These are phyloP conservation scores for Heliconius congener DNA, from an alignment of 1,140 invertebrate genomes.

Conservation along the genomic window DNA sequence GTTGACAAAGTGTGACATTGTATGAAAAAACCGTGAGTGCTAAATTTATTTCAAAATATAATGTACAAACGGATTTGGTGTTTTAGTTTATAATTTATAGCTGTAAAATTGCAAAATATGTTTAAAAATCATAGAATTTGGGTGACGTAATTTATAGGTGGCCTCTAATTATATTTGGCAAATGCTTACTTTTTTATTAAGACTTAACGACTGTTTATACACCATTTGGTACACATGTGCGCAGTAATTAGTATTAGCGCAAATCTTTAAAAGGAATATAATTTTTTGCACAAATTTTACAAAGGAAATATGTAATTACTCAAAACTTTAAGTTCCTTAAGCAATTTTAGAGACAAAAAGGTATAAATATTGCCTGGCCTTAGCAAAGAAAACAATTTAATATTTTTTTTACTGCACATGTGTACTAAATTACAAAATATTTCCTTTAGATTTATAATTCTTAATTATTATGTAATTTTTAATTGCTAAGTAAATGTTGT, in stretches of 20 bases:
- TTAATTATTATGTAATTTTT: not conserved
- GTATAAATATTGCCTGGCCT: not conserved
- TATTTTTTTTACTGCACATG: not conserved
- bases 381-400: not conserved
- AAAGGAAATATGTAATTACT: not conserved
- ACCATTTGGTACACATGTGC: constrained; percentile 3
- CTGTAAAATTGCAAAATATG: too few relatives aligned
- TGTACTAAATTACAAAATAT: not conserved
- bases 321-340: not conserved
- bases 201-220: not conserved
- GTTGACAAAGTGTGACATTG: too few relatives aligned
- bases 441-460: not conserved
- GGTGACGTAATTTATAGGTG: too few relatives aligned
- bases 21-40: too few relatives aligned
- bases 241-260: not conserved
- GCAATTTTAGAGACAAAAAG: not conserved
- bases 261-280: not conserved
- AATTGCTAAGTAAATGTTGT: not conserved
- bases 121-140: too few relatives aligned
- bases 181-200: not conserved
- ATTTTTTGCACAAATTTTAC: constrained; percentile 10
- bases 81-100: too few relatives aligned
- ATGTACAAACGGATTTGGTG: too few relatives aligned
- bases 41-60: too few relatives aligned
- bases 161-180: not conserved